phyloP scores from a whole-genome alignment of 1,140 invertebrate genomes.

The Whitmania pigra region DNA sequence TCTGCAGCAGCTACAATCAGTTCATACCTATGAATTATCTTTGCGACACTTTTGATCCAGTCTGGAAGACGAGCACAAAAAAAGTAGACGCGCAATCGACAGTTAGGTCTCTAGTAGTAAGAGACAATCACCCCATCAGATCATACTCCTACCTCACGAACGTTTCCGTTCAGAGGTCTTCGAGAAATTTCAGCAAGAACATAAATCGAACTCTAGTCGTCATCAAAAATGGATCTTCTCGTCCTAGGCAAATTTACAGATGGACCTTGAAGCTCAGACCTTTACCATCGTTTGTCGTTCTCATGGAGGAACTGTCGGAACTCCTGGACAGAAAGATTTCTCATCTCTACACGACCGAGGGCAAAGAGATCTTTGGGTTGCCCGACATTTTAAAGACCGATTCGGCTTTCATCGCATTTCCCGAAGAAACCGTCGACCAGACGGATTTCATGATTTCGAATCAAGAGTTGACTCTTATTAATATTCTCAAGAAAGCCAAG shows the following conservation, averaged over 20 bases:
- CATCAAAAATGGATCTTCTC: neutral
- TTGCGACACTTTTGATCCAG: slow-evolving; percentile 2
- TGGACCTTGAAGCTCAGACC: neutral
- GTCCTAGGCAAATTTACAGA: slow-evolving; percentile 3
- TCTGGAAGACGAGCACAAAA: neutral
- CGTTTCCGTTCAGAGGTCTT: neutral
- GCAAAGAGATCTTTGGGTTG: neutral
- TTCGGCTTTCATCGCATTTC: slow-evolving; percentile 3
- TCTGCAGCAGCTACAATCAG: slow-evolving; percentile 59
- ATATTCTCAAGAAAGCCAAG: slow-evolving; percentile 10
- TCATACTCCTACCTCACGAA: slow-evolving; percentile 4
- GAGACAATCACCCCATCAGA: slow-evolving; percentile 4
- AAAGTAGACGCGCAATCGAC: neutral
- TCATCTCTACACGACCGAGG: neutral
- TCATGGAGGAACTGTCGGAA: neutral
- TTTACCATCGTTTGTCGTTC: neutral
- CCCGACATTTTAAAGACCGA: neutral
- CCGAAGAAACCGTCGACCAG: neutral
- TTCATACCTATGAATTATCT: slow-evolving; percentile 4
- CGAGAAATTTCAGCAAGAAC: neutral
- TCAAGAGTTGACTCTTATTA: slow-evolving; percentile 6
- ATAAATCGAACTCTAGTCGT: neutral
- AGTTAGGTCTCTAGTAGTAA: slow-evolving; percentile 5
- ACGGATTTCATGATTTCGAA: neutral
- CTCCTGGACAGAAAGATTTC: neutral